Base-by-base conservation (phyloP, 2,113 vertebrate species). In the Callipepla californica region DNA sequence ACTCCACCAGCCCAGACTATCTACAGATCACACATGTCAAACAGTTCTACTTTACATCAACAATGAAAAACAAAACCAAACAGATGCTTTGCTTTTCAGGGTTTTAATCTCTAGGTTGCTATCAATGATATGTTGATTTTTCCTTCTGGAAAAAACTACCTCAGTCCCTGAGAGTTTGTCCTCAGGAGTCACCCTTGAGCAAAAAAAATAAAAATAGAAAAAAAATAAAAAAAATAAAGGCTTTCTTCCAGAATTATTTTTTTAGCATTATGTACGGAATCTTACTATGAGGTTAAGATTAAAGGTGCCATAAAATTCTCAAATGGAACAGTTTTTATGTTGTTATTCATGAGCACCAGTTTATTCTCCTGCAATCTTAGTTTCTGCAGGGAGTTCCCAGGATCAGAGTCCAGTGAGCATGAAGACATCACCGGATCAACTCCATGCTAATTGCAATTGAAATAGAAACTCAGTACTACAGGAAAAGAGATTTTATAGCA, bases 351-450 rank as follows among this genome's bases (percentile, higher is more conserved):
- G 7, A 78, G 34, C 36, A 63, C 17, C 7, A 9, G 7, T 58
- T 68, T 89, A 36, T 78, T 65, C 68, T 87, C 45, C 67, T 68
- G 44, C 55, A 91, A 44, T 58, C 70, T 38, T 70, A 2, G 26
- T n/a, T 51, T 57, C 53, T 63, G n/a, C 50, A 80, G 62, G 65
- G 68, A 83, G 81, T 74, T 89, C 55, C 84, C 68, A 87, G 59
- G 72, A 66, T 78, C 82, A 72, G 96, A 95, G 82, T 80, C 82
- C 83, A 89, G 26, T 22, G 40, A 62, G n/a, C 10, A 51, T 13
- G 61, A 83, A 93, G 68, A 13, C 11, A 13, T 78, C 83, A 61
- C 90, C 82, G 88, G 79, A 80, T 74, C 3, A 45, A 23, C 82
- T 92, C 57, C 51, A 32, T 0, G 0, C 69, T 80, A 55, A 47